These are phyloP conservation scores for Melanchra persicariae DNA, from an alignment of 2,888 invertebrate species.

Conservation along the genomic window DNA sequence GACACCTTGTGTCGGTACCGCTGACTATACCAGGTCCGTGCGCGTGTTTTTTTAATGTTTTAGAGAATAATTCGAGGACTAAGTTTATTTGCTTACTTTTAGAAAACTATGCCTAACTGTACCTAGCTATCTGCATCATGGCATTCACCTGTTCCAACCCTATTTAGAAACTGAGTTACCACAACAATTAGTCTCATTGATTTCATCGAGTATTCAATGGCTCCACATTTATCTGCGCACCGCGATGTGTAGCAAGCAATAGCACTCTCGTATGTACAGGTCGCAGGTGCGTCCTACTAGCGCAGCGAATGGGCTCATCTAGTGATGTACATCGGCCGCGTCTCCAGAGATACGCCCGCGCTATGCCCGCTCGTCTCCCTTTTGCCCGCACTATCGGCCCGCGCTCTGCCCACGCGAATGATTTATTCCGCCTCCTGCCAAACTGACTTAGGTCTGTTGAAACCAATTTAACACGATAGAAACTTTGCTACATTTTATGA, in stretches of 20 bases:
- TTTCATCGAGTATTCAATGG: background rate
- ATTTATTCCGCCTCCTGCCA: background rate
- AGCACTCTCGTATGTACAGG: background rate
- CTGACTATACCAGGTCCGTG: background rate
- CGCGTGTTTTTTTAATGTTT: background rate
- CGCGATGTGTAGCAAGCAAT: too few species aligned
- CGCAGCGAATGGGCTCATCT: background rate
- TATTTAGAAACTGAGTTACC: too few species aligned
- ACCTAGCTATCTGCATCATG: too few species aligned
- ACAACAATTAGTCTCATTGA: background rate
- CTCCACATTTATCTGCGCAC: background rate
- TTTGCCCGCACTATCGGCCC: background rate
- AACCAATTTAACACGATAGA: slow-evolving; percentile 5
- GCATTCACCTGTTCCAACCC: too few species aligned
- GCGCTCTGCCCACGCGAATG: background rate
- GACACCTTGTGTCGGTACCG: slow-evolving; percentile 19
- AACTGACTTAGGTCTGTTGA: slow-evolving; percentile 7
- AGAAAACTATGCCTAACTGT: too few species aligned
- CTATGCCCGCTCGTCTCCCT: background rate
- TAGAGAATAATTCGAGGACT: background rate
- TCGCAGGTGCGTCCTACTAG: slow-evolving; percentile 19
- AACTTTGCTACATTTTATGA: background rate
- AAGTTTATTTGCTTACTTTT: background rate
- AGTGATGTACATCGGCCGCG: slow-evolving; percentile 6
- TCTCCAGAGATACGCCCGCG: slow-evolving; percentile 16